These are phyloP conservation scores for Lineus longissimus DNA, from an alignment of 1,140 invertebrate species.

Conservation along the genomic window DNA sequence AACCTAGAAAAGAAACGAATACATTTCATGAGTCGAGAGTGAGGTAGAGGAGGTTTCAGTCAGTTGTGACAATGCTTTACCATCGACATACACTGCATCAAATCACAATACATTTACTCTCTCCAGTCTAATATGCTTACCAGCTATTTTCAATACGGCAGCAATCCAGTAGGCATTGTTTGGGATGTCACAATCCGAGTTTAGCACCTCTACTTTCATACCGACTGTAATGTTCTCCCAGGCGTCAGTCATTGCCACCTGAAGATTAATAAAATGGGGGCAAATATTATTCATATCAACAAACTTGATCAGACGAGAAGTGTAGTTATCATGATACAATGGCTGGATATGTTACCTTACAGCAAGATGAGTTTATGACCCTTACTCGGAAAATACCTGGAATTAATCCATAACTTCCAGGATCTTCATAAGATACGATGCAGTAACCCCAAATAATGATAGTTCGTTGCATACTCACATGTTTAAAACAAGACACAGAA, in stretches of 20 bases:
- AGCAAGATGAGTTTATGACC: too few species aligned
- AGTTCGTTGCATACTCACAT: slow-evolving; percentile 68
- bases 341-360: too few species aligned
- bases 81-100: background rate
- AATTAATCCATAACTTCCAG: too few species aligned
- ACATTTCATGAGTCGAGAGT: too few species aligned
- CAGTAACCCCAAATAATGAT: too few species aligned
- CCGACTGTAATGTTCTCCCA: slow-evolving; percentile 91
- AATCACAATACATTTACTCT: background rate
- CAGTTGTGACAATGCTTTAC: background rate
- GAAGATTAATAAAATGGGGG: background rate
- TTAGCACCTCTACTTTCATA: slow-evolving; percentile 94
- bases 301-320: background rate
- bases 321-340: too few species aligned
- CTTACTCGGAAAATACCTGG: too few species aligned
- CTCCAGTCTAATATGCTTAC: slow-evolving; percentile 36
- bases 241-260: slow-evolving; percentile 83
- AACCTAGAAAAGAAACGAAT: slow-evolving; percentile 59
- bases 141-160: slow-evolving; percentile 80
- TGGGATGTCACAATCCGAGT: slow-evolving; percentile 68
- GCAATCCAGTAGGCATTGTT: slow-evolving; percentile 80
- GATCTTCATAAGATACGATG: too few species aligned
- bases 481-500: slow-evolving; percentile 83
- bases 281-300: too few species aligned
- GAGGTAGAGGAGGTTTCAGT: background rate